These are phyloP conservation scores for Vesta saturnalis DNA, from an alignment of 2,888 invertebrate species.

Conservation along the genomic window DNA sequence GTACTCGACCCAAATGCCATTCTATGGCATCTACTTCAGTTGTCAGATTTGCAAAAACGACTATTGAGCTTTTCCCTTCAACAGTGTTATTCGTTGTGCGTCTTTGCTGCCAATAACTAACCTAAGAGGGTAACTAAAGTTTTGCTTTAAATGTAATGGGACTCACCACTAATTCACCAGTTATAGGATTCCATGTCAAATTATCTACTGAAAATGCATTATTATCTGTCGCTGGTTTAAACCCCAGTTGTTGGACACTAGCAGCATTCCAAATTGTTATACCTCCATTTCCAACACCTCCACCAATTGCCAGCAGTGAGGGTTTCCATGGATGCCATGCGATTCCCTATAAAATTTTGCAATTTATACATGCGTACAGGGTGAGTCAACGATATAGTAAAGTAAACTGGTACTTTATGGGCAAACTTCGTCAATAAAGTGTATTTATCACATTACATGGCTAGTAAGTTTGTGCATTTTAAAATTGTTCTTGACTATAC, in stretches of 20 bases:
- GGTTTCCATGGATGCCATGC: neutral
- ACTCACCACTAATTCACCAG: constrained; percentile 28
- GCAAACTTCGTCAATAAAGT: no score
- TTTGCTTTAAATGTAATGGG: neutral
- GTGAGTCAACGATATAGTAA: no score
- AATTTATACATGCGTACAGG: no score
- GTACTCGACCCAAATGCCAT: constrained; percentile 23
- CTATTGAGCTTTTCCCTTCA: constrained; percentile 7
- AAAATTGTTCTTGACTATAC: no score
- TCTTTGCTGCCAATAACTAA: constrained; percentile 21
- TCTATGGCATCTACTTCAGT: constrained; percentile 22
- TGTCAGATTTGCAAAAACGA: constrained; percentile 15
- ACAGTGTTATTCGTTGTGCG: neutral
- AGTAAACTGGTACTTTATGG: no score
- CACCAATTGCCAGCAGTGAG: constrained; percentile 1
- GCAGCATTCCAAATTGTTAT: constrained; percentile 11
- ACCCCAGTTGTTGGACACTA: constrained; percentile 3
- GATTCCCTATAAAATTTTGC: constrained; percentile 13
- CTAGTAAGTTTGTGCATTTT: no score
- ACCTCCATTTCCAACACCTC: neutral
- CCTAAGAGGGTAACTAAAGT: constrained; percentile 12
- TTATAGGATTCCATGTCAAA: constrained; percentile 22
- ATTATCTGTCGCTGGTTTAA: neutral
- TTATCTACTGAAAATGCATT: constrained; percentile 1
- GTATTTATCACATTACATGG: no score